Evolutionary conservation across 2,888 invertebrate species (phyloP).

Genomic region (Meloe dianella): DNA sequence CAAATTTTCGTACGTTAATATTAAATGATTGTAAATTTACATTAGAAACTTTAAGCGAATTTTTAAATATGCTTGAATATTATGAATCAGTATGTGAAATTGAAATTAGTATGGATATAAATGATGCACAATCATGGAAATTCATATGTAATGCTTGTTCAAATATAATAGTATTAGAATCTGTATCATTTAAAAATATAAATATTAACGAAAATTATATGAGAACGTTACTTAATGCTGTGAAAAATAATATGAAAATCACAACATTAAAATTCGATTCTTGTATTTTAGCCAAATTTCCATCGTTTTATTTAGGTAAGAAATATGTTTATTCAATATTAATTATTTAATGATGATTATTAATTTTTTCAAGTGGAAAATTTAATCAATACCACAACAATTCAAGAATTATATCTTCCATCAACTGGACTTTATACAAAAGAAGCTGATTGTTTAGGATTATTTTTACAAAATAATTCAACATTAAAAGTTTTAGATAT

Average conservation of each 20-base stretch:
- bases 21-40: constrained; percentile 52
- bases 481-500: constrained; percentile 53
- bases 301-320: constrained; percentile 53
- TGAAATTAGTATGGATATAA: constrained; percentile 49
- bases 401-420: constrained; percentile 53
- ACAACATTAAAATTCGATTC: constrained; percentile 52
- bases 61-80: constrained; percentile 54
- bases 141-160: constrained; percentile 49
- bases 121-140: constrained; percentile 52
- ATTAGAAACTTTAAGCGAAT: constrained; percentile 51
- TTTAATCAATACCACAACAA: constrained; percentile 47
- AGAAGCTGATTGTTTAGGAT: constrained; percentile 53
- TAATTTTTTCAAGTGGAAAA: constrained; percentile 48
- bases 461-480: constrained; percentile 48
- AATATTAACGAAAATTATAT: constrained; percentile 50
- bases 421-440: constrained; percentile 54
- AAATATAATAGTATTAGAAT: constrained; percentile 47
- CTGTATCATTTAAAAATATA: constrained; percentile 51
- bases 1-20: constrained; percentile 52
- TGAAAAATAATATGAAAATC: constrained; percentile 49
- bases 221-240: constrained; percentile 46
- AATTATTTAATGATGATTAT: constrained; percentile 11
- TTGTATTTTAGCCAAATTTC: constrained; percentile 48
- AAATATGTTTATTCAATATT: constrained; percentile 12
- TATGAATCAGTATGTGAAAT: constrained; percentile 52